Percentiles rank a stretch among this genome's conserved stretches.
phyloP scores from a whole-genome alignment of 2,888 invertebrate genomes.

The Sinhomidia bicolor region DNA sequence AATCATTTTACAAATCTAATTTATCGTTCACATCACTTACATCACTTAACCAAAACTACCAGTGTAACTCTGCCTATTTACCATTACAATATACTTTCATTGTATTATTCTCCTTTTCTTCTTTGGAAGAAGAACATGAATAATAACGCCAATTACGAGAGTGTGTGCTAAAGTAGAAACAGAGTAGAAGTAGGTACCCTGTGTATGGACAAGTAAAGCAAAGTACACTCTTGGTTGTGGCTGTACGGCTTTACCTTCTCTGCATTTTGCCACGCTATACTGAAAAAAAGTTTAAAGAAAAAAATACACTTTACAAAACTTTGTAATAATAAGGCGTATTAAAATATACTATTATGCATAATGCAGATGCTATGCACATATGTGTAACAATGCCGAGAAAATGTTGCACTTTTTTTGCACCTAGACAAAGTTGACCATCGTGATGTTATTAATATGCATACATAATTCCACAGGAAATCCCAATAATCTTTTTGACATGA shows the following conservation, averaged over 20 bases:
- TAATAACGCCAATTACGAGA: background rate
- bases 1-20: slow-evolving; percentile 75
- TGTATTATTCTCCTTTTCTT: background rate
- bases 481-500: slow-evolving; percentile 57
- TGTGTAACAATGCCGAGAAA: background rate
- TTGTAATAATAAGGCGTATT: background rate
- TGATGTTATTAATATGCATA: background rate
- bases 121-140: background rate
- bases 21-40: slow-evolving; percentile 68
- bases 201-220: too few species aligned
- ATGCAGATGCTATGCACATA: background rate
- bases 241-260: background rate
- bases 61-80: background rate
- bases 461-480: slow-evolving; percentile 63
- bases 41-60: slow-evolving; percentile 29
- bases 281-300: too few species aligned
- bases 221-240: too few species aligned
- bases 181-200: too few species aligned
- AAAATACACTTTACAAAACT: background rate
- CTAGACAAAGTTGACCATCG: slow-evolving; percentile 1
- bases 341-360: background rate
- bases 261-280: background rate
- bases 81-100: background rate
- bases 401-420: slow-evolving; percentile 48
- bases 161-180: background rate